Evolutionary conservation across 1,140 invertebrate species (phyloP), one percentile per base, ranked within the genome.

Genomic region (Druon quercuslanigerum): DNA sequence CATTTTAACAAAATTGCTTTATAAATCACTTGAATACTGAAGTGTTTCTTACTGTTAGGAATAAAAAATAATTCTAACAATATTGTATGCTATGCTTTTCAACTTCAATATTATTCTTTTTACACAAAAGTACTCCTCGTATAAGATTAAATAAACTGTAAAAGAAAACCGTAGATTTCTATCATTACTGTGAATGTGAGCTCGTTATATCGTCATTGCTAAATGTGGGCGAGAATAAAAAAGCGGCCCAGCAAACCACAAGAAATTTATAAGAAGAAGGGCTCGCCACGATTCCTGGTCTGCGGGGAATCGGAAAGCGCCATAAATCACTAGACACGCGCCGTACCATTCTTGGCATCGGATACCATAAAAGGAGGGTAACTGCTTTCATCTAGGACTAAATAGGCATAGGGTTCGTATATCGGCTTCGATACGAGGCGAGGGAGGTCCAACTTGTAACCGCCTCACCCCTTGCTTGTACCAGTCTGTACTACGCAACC

Each of bases 381-480:
- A 66, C 60, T 66, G 60, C 60, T 33, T 66, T 66, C 60, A 66
- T 66, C 60, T 66, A 66, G 20, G 60, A 66, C 60, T 66, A 66
- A 66, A 66, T 66, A 66, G 60, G 60, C 9, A 46, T 40, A 66
- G 60, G 60, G 60, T 33, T 66, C 60, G 33, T 66, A 66, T 66
- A 66, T 66, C 60, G 33, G 60, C 60, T 66, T 66, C 60, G 60
- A 66, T 66, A 66, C 60, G 60, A 54, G 66, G 72, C 60, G 60
- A 54, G 66, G 72, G 72, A 60, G 78, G 66, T 74, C 72, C 75
- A 75, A 76, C 73, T 33, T 83, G 79, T 80, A 76, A 76, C 75
- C 73, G 74, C 72, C 76, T 77, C 50, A 46, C 71, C 51, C 74
- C 71, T 73, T 52, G 51, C 52, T 54, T 54, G 74, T 78, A 83